Evolutionary conservation across 2,113 vertebrate genomes (phyloP).

Genomic region (Xenus cinereus): DNA sequence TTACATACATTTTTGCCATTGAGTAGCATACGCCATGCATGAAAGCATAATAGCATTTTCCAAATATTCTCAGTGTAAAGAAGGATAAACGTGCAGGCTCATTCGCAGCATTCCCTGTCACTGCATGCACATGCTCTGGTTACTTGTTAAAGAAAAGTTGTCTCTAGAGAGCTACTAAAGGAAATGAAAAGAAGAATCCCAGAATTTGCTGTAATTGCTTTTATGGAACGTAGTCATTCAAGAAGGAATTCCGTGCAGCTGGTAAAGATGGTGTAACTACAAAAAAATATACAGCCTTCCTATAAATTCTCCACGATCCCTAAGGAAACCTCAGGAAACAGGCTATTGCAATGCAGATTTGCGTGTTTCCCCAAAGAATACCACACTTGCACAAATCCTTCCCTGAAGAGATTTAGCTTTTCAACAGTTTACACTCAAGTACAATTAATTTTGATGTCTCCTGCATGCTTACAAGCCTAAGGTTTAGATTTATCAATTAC

Average conservation of each 20-base stretch:
- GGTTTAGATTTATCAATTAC: neutral
- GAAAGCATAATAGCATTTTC: neutral
- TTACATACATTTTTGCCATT: neutral
- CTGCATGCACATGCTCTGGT: neutral
- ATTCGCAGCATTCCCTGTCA: neutral
- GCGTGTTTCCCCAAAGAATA: neutral
- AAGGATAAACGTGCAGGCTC: neutral
- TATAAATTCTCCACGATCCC: slow-evolving; percentile 20
- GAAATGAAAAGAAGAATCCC: slow-evolving; percentile 12
- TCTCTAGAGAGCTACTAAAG: neutral
- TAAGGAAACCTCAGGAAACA: slow-evolving; percentile 47
- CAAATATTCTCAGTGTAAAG: neutral
- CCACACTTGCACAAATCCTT: neutral
- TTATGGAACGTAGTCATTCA: neutral
- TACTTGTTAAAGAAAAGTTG: neutral
- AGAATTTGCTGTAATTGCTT: neutral
- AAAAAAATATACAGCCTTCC: neutral
- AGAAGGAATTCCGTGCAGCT: slow-evolving; percentile 35
- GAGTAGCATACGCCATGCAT: neutral
- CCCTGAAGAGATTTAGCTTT: slow-evolving; percentile 45
- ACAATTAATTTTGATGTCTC: slow-evolving; percentile 44
- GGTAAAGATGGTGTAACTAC: neutral
- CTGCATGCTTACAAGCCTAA: neutral
- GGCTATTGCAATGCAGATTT: slow-evolving; percentile 7
- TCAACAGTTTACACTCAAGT: slow-evolving; percentile 25